Evolutionary conservation across 1,140 invertebrate species (phyloP).

Genomic region (Anastrepha obliqua): DNA sequence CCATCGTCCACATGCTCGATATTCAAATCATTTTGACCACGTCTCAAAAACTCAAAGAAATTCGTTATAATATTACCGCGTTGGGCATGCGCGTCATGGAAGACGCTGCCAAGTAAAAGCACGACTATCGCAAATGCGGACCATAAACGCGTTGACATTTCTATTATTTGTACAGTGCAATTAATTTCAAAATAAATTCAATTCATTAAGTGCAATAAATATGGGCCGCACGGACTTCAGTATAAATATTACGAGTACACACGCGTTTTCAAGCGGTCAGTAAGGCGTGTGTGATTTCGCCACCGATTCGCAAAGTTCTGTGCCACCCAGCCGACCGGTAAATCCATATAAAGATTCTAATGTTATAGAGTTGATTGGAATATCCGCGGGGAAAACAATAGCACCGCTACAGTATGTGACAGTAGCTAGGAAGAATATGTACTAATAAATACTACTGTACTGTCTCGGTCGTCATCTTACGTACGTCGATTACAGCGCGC

Average conservation of each 20-base stretch:
- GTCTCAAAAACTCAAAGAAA: constrained; percentile 61
- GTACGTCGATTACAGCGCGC: neutral
- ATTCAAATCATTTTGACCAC: constrained; percentile 63
- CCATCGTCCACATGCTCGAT: constrained; percentile 68
- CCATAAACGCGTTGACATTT: neutral
- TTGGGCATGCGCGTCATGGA: constrained; percentile 12
- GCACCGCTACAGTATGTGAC: neutral
- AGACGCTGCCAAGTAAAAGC: neutral
- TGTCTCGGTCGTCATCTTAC: neutral
- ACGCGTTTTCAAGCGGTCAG: neutral
- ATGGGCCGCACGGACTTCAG: neutral
- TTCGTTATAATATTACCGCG: constrained; percentile 41
- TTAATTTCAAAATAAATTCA: neutral
- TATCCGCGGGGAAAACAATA: constrained; percentile 12
- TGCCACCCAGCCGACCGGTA: neutral
- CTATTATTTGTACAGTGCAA: constrained; percentile 9
- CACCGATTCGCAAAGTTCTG: constrained; percentile 35
- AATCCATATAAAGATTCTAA: constrained; percentile 48
- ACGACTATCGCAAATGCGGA: neutral
- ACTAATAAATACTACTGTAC: neutral
- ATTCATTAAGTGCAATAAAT: constrained; percentile 34
- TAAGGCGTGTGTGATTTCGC: neutral
- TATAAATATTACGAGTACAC: neutral
- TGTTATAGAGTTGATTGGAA: constrained; percentile 7
- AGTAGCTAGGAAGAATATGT: neutral